Evolutionary conservation across 2,797 vertebrate species (phyloP).

Genomic region (Gephyroberyx darwinii): DNA sequence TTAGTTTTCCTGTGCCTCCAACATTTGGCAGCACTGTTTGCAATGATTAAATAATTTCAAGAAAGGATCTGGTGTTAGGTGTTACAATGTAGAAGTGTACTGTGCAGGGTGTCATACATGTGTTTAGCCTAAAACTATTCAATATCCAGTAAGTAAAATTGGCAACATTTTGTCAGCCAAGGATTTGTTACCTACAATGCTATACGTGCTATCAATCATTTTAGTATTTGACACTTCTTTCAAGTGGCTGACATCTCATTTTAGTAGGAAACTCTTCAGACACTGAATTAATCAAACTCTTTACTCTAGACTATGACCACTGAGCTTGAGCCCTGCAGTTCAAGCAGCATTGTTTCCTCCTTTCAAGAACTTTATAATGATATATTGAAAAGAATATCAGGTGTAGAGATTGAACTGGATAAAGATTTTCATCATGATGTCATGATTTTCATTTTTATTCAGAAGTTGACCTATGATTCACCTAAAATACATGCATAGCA

Average conservation of each 20-base stretch:
- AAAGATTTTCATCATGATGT: too few species aligned
- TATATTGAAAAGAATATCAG: too few species aligned
- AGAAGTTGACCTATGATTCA: too few species aligned
- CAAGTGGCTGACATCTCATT: slow-evolving; percentile 20
- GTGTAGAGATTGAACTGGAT: too few species aligned
- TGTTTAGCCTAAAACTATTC: too few species aligned
- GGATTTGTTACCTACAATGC: background rate
- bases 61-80: background rate
- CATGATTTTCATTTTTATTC: too few species aligned
- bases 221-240: background rate
- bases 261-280: slow-evolving; percentile 6
- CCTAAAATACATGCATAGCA: too few species aligned
- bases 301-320: too few species aligned
- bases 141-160: background rate
- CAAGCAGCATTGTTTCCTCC: too few species aligned
- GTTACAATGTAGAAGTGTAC: background rate
- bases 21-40: slow-evolving; percentile 46
- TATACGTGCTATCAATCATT: slow-evolving; percentile 5
- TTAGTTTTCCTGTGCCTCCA: slow-evolving; percentile 36
- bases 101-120: background rate
- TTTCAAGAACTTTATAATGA: too few species aligned
- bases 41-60: slow-evolving; percentile 28
- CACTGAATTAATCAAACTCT: too few species aligned
- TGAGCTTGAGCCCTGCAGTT: too few species aligned
- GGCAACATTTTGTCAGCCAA: background rate